Evolutionary conservation across 2,888 invertebrate species (phyloP).

Genomic region (Lepeophtheirus nordmannii): DNA sequence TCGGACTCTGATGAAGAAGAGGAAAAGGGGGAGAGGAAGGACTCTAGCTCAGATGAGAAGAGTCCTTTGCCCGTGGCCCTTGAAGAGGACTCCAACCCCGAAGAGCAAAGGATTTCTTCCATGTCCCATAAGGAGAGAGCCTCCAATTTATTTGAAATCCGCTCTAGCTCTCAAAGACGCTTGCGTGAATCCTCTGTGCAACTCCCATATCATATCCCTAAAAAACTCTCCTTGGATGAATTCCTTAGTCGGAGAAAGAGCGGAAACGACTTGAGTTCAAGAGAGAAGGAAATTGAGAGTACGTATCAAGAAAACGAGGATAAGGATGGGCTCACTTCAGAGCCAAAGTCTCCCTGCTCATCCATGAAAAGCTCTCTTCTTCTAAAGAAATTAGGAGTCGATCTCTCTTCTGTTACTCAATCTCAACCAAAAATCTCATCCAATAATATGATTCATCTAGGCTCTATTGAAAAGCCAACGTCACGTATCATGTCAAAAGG

Average conservation of each 20-base stretch:
- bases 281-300: slow-evolving; percentile 55
- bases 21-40: too few species aligned
- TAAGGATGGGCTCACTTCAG: slow-evolving; percentile 37
- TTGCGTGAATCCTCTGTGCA: slow-evolving; percentile 56
- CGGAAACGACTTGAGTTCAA: background rate
- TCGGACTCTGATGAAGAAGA: too few species aligned
- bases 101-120: background rate
- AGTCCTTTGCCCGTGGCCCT: too few species aligned
- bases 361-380: background rate
- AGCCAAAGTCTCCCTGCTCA: background rate
- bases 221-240: slow-evolving; percentile 58
- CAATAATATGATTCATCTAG: background rate
- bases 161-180: slow-evolving; percentile 67
- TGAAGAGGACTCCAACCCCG: background rate
- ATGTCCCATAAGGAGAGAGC: slow-evolving; percentile 43
- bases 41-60: too few species aligned
- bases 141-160: slow-evolving; percentile 44
- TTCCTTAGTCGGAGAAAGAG: slow-evolving; percentile 41
- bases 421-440: slow-evolving; percentile 5
- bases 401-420: background rate
- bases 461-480: background rate
- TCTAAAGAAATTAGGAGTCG: background rate
- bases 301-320: slow-evolving; percentile 55
- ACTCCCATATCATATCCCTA: slow-evolving; percentile 72
- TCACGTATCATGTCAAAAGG: slow-evolving; percentile 20